Evolutionary conservation across 37 sponge, comb jelly and placozoan genomes (phyloP), one percentile per base, ranked within the genome.

Genomic region (Cliona cf. orientalis): DNA sequence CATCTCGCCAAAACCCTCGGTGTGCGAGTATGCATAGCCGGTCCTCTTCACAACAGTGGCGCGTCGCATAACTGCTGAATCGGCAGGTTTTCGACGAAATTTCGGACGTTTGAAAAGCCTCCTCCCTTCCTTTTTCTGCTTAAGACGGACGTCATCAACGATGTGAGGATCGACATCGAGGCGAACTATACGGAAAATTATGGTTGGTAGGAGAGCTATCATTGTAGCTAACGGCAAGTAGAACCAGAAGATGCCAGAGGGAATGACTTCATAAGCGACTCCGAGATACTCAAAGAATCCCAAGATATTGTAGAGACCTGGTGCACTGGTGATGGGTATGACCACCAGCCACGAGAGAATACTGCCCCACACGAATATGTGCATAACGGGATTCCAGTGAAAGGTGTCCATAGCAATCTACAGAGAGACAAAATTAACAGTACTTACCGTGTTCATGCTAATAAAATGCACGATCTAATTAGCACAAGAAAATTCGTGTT

Each of bases 341-440:
- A 93, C 71, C 61, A 89, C 69, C 66, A 91, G 91, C 94, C 96
- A 98, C 34, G 83, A 38, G 0, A 90, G n/a, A 1, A 99, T 94
- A 44, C 97, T 96, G 44, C 85, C 85, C 89, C 91, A 87, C 0
- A 90, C 95, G 28, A 92, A 74, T 32, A 96, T 17, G 77, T 94
- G 95, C 56, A 85, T 90, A 25, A 86, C 65, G 5, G 82, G 86
- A 29, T 93, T 99, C 97, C 97, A 99, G 38, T 88, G 66, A 37
- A 74, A 71, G 12, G 93, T 94, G 61, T 99, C 97, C 78, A 99
- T 44, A 17, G 88, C 95, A 76, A 96, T 84, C 97, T 99, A 76
- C 0, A 75, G n/a, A n/a, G n/a, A n/a, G n/a, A n/a, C n/a, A n/a
- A n/a, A n/a, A n/a, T n/a, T n/a, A n/a, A n/a, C n/a, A n/a, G n/a